A percentile compares a stretch with the other conserved stretches of the same genome.
Conservation (phyloP, 2,888 invertebrate genomes). For the Dorcus hopei region DNA sequence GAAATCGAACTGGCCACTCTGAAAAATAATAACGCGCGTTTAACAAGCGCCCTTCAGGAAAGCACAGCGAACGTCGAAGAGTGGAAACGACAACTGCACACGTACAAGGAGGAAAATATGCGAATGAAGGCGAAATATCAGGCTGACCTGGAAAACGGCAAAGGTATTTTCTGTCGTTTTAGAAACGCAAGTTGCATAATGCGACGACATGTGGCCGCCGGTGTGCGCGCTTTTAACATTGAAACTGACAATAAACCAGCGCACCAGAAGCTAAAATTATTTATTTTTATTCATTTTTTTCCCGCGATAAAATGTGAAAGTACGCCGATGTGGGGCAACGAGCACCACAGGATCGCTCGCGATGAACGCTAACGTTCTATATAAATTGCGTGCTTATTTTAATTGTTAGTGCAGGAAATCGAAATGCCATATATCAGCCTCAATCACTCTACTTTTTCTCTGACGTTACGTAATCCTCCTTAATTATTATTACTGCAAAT, state of each 20-base stretch:
- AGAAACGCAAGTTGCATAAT: conserved; percentile 1
- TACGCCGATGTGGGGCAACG: conserved; percentile 19
- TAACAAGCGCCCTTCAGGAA: conserved; percentile 92
- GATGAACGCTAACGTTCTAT: neutral
- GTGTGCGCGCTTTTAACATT: too few relatives aligned
- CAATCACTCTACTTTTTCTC: too few relatives aligned
- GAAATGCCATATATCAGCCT: too few relatives aligned
- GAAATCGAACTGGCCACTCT: conserved; percentile 93
- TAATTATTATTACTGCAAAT: too few relatives aligned
- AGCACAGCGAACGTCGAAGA: conserved; percentile 97
- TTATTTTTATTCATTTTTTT: neutral
- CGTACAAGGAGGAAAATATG: conserved; percentile 87
- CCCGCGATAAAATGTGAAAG: conserved; percentile 49
- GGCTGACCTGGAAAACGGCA: conserved; percentile 67
- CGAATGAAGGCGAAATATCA: conserved; percentile 73
- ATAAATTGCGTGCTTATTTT: neutral
- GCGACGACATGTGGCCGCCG: conserved; percentile 5
- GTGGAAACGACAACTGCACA: conserved; percentile 95
- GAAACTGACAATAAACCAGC: too few relatives aligned
- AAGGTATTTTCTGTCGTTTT: conserved; percentile 46
- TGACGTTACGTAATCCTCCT: too few relatives aligned
- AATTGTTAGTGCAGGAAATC: too few relatives aligned
- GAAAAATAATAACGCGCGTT: conserved; percentile 91
- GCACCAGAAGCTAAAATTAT: too few relatives aligned
- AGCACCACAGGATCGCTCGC: too few relatives aligned